These are phyloP conservation scores for Vicugna pacos DNA, from an alignment of 2,113 vertebrate genomes.

Conservation along the genomic window DNA sequence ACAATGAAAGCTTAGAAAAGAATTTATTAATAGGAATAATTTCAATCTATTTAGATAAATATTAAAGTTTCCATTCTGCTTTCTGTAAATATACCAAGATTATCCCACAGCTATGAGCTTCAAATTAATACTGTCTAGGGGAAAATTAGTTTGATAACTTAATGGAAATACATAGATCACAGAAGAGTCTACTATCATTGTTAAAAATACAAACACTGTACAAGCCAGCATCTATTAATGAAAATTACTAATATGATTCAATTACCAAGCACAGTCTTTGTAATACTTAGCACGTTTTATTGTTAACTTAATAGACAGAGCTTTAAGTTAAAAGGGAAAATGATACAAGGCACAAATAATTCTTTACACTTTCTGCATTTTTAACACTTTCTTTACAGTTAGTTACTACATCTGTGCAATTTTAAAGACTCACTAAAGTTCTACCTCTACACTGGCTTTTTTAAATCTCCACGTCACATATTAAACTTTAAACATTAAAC, in stretches of 20 bases:
- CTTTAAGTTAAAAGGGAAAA: constrained; percentile 46
- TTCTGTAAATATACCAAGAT: constrained; percentile 49
- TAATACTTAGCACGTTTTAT: not conserved
- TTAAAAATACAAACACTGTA: constrained; percentile 59
- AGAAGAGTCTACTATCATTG: not conserved
- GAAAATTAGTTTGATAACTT: constrained; percentile 13
- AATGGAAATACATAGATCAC: not conserved
- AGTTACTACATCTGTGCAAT: constrained; percentile 41
- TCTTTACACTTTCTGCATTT: not conserved
- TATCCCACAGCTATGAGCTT: constrained; percentile 26
- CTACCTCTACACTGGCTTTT: constrained; percentile 8
- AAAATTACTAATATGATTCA: constrained; percentile 60
- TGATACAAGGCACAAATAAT: constrained; percentile 52
- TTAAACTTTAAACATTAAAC: not conserved
- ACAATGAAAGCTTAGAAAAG: constrained; percentile 42
- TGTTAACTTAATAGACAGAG: constrained; percentile 39
- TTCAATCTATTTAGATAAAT: constrained; percentile 39
- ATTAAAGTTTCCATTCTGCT: constrained; percentile 24
- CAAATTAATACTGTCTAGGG: constrained; percentile 12
- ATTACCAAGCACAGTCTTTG: constrained; percentile 26
- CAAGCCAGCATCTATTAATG: not conserved
- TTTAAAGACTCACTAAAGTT: not conserved
- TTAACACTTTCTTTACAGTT: constrained; percentile 32
- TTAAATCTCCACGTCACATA: not conserved
- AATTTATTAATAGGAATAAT: constrained; percentile 43